Evolutionary conservation across 2,888 invertebrate genomes (phyloP).

Genomic region (Tiliacea citrago): DNA sequence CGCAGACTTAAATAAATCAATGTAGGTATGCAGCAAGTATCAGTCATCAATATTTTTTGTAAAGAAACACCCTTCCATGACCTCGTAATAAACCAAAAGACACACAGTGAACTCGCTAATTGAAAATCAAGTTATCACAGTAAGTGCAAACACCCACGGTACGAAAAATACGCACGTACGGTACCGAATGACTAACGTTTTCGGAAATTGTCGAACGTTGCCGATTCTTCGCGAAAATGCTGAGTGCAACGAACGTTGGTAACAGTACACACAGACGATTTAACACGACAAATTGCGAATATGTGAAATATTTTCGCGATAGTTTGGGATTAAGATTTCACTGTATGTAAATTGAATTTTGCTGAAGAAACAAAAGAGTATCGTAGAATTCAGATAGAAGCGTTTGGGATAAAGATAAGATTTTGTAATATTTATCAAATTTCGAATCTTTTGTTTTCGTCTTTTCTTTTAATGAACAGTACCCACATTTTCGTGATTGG

Average conservation of each 20-base stretch:
- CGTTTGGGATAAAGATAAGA: background rate
- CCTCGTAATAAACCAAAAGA: slow-evolving; percentile 34
- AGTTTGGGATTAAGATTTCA: slow-evolving; percentile 50
- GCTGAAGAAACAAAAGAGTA: slow-evolving; percentile 35
- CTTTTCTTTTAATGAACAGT: background rate
- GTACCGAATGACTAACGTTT: slow-evolving; percentile 64
- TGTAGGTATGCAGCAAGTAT: background rate
- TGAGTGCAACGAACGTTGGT: slow-evolving; percentile 76
- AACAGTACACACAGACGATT: slow-evolving; percentile 69
- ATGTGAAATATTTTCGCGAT: slow-evolving; percentile 57
- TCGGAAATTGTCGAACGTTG: slow-evolving; percentile 71
- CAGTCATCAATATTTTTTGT: background rate
- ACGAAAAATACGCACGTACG: slow-evolving; percentile 61
- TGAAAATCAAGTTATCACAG: slow-evolving; percentile 59
- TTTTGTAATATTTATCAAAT: slow-evolving; percentile 9
- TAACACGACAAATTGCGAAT: slow-evolving; percentile 63
- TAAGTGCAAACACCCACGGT: slow-evolving; percentile 57
- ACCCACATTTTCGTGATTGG: background rate
- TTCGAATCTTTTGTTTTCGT: slow-evolving; percentile 7
- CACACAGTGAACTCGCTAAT: slow-evolving; percentile 42
- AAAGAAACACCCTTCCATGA: slow-evolving; percentile 21
- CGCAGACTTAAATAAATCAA: background rate
- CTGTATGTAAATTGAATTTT: slow-evolving; percentile 58
- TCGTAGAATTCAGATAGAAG: background rate
- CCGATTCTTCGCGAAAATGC: slow-evolving; percentile 58